Base-by-base conservation (phyloP, 1,140 invertebrate genomes). In the Glomeris maerens region DNA sequence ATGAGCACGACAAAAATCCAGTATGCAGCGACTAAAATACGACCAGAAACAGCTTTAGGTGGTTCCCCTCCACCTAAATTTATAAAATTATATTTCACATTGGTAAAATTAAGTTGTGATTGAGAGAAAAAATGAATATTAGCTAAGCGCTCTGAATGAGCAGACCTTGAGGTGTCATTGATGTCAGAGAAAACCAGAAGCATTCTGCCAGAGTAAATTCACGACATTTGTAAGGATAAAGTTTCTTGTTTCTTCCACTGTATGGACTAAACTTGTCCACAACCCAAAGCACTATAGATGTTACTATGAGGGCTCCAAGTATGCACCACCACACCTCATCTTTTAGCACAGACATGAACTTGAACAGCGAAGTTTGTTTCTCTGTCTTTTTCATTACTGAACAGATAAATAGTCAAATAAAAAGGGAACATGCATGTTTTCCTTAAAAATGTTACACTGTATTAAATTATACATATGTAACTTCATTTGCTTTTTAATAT, bases 1-100 rank as follows among this genome's bases (percentile, higher is more conserved):
- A 92, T 92, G 1, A 93, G 72, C 0, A 91, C 85, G 2, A 91
- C 86, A 66, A 92, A 93, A 0, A 93, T 70, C 88, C 88, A 93
- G 63, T 92, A 93, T 13, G 86, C 86, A 1, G 86, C 87, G 0
- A 92, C 86, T 13, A 93, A 64, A 2, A 84, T 81, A 27, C 88
- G 69, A 2, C 83, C 84, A 0, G 84, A 86, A 10, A 89, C 64
- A 0, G 86, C 81, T 67, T 87, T 86, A 0, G 86, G 86, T 2
- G 2, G 83, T 78, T 68, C 49, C 2, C 58, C 58, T 42, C 55
- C 58, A 1, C 60, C 60, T 61, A 52, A 42, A 45, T 29, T 21
- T 41, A 45, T 10, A 45, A 4, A 45, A 23, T 23, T 23, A 7
- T 13, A 23, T 36, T 20, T 23, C 3, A 26, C n/a, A 45, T 20